phyloP scores from a whole-genome alignment of 2,888 invertebrate species.

The Amphipoea oculea region DNA sequence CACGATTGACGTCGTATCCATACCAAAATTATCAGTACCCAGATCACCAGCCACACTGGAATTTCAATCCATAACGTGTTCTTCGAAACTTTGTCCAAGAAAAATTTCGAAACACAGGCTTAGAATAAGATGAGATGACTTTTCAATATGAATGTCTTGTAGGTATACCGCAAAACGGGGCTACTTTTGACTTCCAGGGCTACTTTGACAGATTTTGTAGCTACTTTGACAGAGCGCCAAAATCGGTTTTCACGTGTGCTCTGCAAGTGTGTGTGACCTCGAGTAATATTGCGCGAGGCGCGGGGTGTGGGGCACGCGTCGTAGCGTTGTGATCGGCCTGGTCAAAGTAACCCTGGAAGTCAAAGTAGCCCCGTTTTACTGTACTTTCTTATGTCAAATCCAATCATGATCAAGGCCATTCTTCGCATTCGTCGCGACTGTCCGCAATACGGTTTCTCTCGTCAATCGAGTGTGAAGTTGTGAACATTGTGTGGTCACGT shows the following conservation, averaged over 20 bases:
- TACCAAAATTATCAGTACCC: neutral
- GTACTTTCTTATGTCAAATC: slow-evolving; percentile 8
- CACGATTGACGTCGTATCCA: neutral
- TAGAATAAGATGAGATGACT: neutral
- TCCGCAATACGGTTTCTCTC: slow-evolving; percentile 4
- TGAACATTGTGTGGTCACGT: slow-evolving; percentile 30
- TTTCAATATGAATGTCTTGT: neutral
- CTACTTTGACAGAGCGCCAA: too few relatives aligned
- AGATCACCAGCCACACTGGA: too few relatives aligned
- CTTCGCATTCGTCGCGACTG: neutral
- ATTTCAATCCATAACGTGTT: neutral
- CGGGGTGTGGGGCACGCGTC: too few relatives aligned
- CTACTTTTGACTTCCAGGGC: too few relatives aligned
- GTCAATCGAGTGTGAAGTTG: neutral
- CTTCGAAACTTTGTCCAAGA: neutral
- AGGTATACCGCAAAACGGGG: too few relatives aligned
- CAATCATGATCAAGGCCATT: neutral
- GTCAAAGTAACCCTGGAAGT: too few relatives aligned
- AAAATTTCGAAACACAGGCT: neutral
- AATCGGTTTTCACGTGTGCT: too few relatives aligned
- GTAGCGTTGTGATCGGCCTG: too few relatives aligned
- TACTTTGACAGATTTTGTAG: too few relatives aligned
- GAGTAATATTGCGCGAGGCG: too few relatives aligned
- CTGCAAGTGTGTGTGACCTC: too few relatives aligned
- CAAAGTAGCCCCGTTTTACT: too few relatives aligned